Base-by-base conservation (phyloP, 1,140 invertebrate species). In the Pseudomyrmex cubaensis region DNA sequence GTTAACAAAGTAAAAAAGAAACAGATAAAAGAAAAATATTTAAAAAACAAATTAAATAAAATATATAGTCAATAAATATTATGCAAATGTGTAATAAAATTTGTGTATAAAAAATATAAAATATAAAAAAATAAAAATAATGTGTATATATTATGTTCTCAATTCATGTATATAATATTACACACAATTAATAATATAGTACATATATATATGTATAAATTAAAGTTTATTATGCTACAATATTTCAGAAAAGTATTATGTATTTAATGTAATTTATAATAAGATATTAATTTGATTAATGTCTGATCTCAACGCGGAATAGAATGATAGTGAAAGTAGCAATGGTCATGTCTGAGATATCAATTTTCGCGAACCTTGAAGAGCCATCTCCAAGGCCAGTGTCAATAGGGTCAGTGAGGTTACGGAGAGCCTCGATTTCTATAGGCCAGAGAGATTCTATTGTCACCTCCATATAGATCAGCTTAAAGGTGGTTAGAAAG, bases 371-470 rank as follows among this genome's bases (percentile, higher is more conserved):
- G 77, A 67, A 59, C 46, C 77, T 85, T 67, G 75, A 83, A 54
- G 74, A 75, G 56, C 48, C 48, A n/a, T 52, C 62, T 3, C 20
- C 84, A 88, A 88, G 87, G 87, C 90, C 92, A 93, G 85, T 92
- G 87, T 88, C 75, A 86, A 50, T 61, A 46, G 54, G 87, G 87
- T 84, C 76, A 48, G 74, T 25, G 69, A 10, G 15, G 52, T 59
- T 22, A 67, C 46, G 74, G 13, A 46, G 78, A 75, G 20, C 17
- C 72, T 64, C 54, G 62, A 63, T 59, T 83, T 74, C 50, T 74
- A 73, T 76, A n/a, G 56, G 69, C 48, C 22, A n/a, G 35, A 63
- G 20, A 76, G 20, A 56, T 17, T 62, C 54, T 59, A 66, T n/a
- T 76, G n/a, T 73, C 46, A 48, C 69, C 54, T 22, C 66, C 46